phyloP scores from a whole-genome alignment of 2,797 vertebrate genomes.

The Enteromius anoplus region DNA sequence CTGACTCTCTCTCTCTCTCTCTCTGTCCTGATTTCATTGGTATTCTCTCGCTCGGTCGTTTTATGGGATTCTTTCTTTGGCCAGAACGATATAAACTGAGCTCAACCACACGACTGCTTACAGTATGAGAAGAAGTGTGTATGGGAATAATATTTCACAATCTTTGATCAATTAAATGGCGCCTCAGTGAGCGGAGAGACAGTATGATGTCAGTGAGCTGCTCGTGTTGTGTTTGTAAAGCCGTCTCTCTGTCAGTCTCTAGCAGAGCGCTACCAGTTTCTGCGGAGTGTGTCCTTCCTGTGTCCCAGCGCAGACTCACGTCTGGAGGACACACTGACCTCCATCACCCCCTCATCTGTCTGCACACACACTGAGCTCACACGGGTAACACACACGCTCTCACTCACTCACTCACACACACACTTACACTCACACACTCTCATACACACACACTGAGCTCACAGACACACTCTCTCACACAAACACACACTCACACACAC shows the following conservation, averaged over 20 bases:
- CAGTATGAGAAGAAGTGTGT: neutral
- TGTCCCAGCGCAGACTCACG: conserved; percentile 68
- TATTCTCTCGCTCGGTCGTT: neutral
- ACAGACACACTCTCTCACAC: too few relatives aligned
- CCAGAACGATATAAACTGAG: neutral
- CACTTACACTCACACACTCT: too few relatives aligned
- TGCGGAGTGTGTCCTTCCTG: conserved; percentile 72
- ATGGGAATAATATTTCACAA: fast-evolving
- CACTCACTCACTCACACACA: too few relatives aligned
- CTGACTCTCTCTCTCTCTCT: conserved; percentile 32
- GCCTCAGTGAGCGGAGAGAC: too few relatives aligned
- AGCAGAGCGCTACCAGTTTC: conserved; percentile 66
- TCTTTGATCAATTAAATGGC: too few relatives aligned
- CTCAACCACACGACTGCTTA: neutral
- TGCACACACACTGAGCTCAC: conserved; percentile 31
- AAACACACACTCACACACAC: too few relatives aligned
- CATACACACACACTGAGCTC: too few relatives aligned
- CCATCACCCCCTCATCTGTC: conserved; percentile 54
- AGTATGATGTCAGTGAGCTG: neutral
- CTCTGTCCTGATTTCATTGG: neutral
- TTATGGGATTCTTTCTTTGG: neutral
- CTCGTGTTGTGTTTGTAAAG: neutral
- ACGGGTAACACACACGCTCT: too few relatives aligned
- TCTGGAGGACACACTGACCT: conserved; percentile 72
- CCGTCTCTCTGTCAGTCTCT: conserved; percentile 66